Evolutionary conservation across 2,797 vertebrate species (phyloP).

Genomic region (Alosa sapidissima): DNA sequence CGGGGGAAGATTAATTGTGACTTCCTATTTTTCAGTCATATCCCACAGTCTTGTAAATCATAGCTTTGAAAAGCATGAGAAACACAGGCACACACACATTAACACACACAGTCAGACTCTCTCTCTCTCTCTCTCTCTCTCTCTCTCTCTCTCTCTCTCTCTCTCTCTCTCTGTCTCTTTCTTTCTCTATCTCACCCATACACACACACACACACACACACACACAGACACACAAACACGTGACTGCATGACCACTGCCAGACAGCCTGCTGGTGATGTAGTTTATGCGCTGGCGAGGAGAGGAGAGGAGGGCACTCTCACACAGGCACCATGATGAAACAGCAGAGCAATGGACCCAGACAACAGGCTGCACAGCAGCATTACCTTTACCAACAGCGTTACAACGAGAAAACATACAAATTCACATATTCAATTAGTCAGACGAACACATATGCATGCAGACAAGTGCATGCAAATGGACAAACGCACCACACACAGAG

Average conservation of each 20-base stretch:
- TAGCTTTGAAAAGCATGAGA: neutral
- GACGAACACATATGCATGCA: neutral
- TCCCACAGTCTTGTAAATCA: neutral
- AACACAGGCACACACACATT: neutral
- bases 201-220: neutral
- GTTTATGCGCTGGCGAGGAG: neutral
- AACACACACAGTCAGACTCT: neutral
- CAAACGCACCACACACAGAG: neutral
- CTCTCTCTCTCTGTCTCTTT: too few relatives aligned
- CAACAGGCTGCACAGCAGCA: conserved; percentile 29
- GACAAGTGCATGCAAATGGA: neutral
- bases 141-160: neutral
- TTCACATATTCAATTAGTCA: neutral
- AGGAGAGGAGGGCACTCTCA: conserved; percentile 21
- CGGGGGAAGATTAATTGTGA: conserved; percentile 14
- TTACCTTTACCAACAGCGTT: neutral
- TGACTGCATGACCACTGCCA: conserved; percentile 40
- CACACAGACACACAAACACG: neutral
- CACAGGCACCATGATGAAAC: conserved; percentile 50
- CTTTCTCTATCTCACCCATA: neutral
- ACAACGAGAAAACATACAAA: neutral
- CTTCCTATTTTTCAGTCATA: conserved; percentile 13
- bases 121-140: neutral
- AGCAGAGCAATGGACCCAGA: conserved; percentile 40
- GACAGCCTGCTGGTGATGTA: neutral